Evolutionary conservation across 1,140 invertebrate species (phyloP).

Genomic region (Gonatopus flavifemur): DNA sequence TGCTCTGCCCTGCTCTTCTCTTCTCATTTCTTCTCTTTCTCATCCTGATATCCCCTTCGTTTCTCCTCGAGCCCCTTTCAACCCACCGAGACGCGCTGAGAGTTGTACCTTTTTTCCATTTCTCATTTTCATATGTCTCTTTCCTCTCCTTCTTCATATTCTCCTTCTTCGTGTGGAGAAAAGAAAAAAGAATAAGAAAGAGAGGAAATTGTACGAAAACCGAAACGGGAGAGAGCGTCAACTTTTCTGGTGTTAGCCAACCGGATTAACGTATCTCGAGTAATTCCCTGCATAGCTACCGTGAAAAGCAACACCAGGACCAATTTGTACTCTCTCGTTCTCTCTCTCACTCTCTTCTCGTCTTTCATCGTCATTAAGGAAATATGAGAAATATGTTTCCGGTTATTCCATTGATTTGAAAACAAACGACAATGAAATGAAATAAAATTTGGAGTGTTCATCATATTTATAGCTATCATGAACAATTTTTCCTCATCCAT

Average conservation of each 20-base stretch:
- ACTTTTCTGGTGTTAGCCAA: too few relatives aligned
- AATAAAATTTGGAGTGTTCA: neutral
- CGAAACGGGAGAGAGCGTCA: neutral
- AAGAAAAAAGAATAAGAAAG: slow-evolving; percentile 1
- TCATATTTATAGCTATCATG: neutral
- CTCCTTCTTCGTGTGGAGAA: slow-evolving; percentile 10
- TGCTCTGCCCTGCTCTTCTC: slow-evolving; percentile 1
- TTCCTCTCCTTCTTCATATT: neutral
- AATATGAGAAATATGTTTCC: too few relatives aligned
- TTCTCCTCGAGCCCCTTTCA: slow-evolving; percentile 1
- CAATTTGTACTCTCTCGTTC: neutral
- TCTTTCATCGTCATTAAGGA: neutral
- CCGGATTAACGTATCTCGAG: slow-evolving; percentile 9
- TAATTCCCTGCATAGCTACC: slow-evolving; percentile 1
- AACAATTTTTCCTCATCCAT: neutral
- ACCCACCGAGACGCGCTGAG: slow-evolving; percentile 10
- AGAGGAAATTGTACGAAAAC: neutral
- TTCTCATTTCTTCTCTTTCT: neutral
- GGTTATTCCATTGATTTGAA: neutral
- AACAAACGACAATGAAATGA: neutral
- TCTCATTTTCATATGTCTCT: slow-evolving; percentile 1
- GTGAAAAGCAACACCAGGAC: neutral
- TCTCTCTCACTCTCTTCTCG: neutral
- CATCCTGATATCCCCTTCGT: neutral
- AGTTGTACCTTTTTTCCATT: slow-evolving; percentile 11